Evolutionary conservation across 1,140 invertebrate genomes (phyloP), one percentile per base, ranked within the genome.

Genomic region (Rhyacophila brunnea): DNA sequence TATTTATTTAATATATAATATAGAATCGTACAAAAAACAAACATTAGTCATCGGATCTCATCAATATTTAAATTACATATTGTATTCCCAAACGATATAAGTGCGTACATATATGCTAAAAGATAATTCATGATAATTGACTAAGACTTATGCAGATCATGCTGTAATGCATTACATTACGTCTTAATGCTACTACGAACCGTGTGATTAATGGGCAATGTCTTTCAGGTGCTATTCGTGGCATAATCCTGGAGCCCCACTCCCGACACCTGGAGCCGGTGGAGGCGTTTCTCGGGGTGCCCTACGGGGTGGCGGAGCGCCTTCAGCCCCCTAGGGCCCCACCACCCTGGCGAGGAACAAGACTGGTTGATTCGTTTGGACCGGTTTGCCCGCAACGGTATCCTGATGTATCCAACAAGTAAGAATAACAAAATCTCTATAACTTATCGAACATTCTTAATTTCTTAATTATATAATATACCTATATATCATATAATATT

Each of bases 251-350:
- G 72, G 88, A 91, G 68, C 81, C 90, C 47, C 87, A 87, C 66
- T 88, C 86, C 46, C 81, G 83, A 61, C 84, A 87, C 67, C 74
- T 93, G 66, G 89, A 89, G 66, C 87, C 89, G 0, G 90, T 93
- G 36, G 90, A 89, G 70, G 85, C 87, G 77, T 93, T 87, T 74
- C 86, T 82, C 61, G 91, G 83, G 55, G 87, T 95, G 44, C 92
- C 91, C 3, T 96, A 94, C 79, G 87, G 89, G 11, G 83, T 86
- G 15, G 91, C 91, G 2, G 74, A 84, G 1, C 82, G 92, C 17
- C 88, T 92, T 65, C 84, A 84, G 57, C 80, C 86, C 11, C 87
- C 90, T 19, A 80, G 83, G 38, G 81, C 85, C 3, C 85, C 88
- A 5, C 75, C 83, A 18, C 72, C 82, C 48, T 91, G 89, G 87